Base-by-base conservation (phyloP, 2,113 vertebrate genomes). In the Ptilorrhoa leucosticta region DNA sequence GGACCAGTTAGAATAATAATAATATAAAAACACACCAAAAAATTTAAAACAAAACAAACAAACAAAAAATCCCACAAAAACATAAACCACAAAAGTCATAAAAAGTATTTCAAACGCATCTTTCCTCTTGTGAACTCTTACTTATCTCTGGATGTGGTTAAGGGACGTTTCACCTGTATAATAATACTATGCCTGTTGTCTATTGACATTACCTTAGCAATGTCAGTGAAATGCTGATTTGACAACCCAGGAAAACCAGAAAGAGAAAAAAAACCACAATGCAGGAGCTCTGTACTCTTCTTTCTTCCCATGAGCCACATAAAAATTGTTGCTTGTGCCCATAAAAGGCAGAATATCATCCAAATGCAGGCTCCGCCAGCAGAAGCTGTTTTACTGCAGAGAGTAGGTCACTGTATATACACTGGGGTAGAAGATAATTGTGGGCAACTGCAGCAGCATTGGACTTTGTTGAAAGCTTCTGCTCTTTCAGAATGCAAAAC, bases 401-500 rank as follows among this genome's bases (percentile, higher is more conserved):
- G 73, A 56, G 40, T 42, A 35, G 27, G 33, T 82, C 94, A 76
- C 11, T 45, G 19, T 71, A 20, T 84, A 58, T 33, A 69, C 33
- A 57, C 30, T 79, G 51, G 77, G 24, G 47, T 21, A 31, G 30
- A 70, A 64, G 33, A 65, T 51, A 81, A 91, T 70, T 47, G 71
- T 47, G 73, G 61, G 64, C 85, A 96, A 89, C 7, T 83, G 44
- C 24, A 96, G 61, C 47, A 93, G 33, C 30, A 40, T 1, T 91
- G 73, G 83, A 37, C 50, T 68, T 91, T 81, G 79, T 73, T 75
- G 78, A 91, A 95, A 83, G 60, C 48, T 93, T 54, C 82, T 93
- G 63, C 60, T 78, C 87, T 16, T 90, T 94, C 75, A 93, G 69
- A 96, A 89, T 68, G 42, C 58, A 96, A 97, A 96, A 73, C 23